Base-by-base conservation (phyloP, 2,888 invertebrate species). In the Lamellibrachia satsuma region DNA sequence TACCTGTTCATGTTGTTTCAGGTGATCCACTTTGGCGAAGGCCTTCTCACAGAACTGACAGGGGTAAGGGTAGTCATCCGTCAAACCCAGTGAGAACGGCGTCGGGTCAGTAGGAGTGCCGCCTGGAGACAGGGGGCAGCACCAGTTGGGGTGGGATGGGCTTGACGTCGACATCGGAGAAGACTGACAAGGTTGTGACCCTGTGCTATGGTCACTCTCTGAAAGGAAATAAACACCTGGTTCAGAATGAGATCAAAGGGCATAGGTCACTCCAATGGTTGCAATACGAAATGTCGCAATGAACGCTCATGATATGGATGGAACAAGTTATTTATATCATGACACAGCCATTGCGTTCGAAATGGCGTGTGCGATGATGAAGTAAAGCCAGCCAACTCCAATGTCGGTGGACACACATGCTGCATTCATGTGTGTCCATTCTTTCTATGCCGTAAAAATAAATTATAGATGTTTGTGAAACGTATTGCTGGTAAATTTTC, bases 1-100 rank as follows among this genome's bases (percentile, higher is more conserved):
- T 75, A 98, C 98, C 98, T 98, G 98, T 97, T 98, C 98, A 97
- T 98, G 98, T 97, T 98, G 98, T 97, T 98, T 98, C 95, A 98
- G 97, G 96, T 98, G 98, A 94, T 98, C 98, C 94, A 98, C 97
- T 95, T 98, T 97, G 39, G 98, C 98, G 97, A 98, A 98, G 94
- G 98, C 98, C 96, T 98, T 98, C 96, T 98, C 98, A 97, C 98
- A 99, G 97, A 98, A 98, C 97, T 98, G 98, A 97, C 98, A 98
- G 96, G 98, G 98, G 97, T 98, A 98, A 94, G 98, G 98, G 94
- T 98, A 98, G 96, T 97, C 97, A 95, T 98, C 98, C 51, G 97
- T 97, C 94, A 97, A 97, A 91, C 97, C 93, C 27, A 91, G 22
- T 15, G 93, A 55, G 90, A 57, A 93, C 60, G 93, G 93, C 57